Conservation (phyloP, 2,888 invertebrate genomes). For the Cistogaster globosa region DNA sequence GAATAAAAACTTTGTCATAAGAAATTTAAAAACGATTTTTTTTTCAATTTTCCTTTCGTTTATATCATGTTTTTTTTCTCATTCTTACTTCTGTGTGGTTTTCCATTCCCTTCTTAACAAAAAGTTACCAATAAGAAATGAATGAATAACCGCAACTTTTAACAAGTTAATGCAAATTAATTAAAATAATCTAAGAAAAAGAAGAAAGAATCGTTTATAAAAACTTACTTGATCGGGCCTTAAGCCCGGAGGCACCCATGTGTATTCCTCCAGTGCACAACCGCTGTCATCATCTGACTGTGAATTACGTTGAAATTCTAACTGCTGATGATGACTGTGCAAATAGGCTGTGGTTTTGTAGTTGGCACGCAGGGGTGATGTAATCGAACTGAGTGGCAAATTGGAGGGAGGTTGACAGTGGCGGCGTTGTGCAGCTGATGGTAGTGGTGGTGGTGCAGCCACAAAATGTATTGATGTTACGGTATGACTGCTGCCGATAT, state of each 20-base stretch:
- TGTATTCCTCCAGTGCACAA: constrained; percentile 98
- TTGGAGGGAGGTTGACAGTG: constrained; percentile 78
- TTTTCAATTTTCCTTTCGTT: too few species aligned
- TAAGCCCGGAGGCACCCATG: constrained; percentile 98
- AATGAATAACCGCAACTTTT: too few species aligned
- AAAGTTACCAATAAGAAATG: too few species aligned
- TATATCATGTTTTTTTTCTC: too few species aligned
- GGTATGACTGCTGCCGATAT: constrained; percentile 75
- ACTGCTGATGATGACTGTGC: constrained; percentile 82
- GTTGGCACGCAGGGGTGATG: constrained; percentile 81
- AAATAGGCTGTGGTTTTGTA: constrained; percentile 80
- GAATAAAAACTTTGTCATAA: too few species aligned
- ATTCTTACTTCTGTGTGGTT: too few species aligned
- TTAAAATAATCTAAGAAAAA: too few species aligned
- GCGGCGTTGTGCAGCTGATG: constrained; percentile 74
- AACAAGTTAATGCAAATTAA: too few species aligned
- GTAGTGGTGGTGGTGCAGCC: constrained; percentile 77
- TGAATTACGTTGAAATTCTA: constrained; percentile 91
- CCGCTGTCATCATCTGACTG: constrained; percentile 99
- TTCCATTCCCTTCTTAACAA: too few species aligned
- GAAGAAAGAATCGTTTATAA: background rate
- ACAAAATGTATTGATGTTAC: constrained; percentile 78
- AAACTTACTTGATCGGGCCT: constrained; percentile 95
- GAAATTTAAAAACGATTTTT: too few species aligned
- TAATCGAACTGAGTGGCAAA: constrained; percentile 79